Percentiles rank a stretch among this genome's conserved stretches.
These are phyloP conservation scores for Asbolus verrucosus DNA, from an alignment of 1,140 invertebrate genomes.

Conservation along the genomic window DNA sequence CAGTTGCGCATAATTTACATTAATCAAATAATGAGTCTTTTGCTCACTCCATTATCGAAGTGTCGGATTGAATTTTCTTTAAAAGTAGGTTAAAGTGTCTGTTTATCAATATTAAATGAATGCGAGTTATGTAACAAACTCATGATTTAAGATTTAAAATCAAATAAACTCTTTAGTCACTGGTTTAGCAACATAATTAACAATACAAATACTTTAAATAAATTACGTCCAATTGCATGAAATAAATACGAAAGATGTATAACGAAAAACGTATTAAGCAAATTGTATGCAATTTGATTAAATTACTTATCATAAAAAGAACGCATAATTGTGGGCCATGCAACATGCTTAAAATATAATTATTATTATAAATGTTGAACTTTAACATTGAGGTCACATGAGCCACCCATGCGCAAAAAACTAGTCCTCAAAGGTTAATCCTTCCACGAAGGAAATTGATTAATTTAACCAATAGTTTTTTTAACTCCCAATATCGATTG, in stretches of 20 bases:
- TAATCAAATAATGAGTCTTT: too few species aligned
- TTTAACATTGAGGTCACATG: conserved; percentile 20
- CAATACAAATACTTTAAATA: neutral
- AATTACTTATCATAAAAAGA: conserved; percentile 8
- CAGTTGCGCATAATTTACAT: too few species aligned
- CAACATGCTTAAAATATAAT: neutral
- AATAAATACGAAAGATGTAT: too few species aligned
- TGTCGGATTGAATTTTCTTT: neutral
- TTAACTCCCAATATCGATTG: neutral
- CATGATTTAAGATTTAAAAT: conserved; percentile 13
- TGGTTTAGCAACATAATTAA: neutral
- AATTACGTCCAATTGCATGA: neutral
- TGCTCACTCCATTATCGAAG: neutral
- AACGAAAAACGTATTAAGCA: conserved; percentile 8
- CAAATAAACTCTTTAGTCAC: conserved; percentile 5
- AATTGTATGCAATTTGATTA: conserved; percentile 5
- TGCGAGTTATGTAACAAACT: conserved; percentile 7
- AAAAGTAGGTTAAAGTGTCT: neutral
- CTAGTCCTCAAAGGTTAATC: conserved; percentile 20
- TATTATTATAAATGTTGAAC: conserved; percentile 16
- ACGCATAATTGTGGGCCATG: conserved; percentile 10
- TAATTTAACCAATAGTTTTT: conserved; percentile 5
- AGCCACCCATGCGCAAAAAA: conserved; percentile 18
- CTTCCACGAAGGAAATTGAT: neutral
- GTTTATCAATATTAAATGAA: conserved; percentile 1